These are phyloP conservation scores for Rhagoletis pomonella DNA, from an alignment of 1,140 invertebrate species.

Conservation along the genomic window DNA sequence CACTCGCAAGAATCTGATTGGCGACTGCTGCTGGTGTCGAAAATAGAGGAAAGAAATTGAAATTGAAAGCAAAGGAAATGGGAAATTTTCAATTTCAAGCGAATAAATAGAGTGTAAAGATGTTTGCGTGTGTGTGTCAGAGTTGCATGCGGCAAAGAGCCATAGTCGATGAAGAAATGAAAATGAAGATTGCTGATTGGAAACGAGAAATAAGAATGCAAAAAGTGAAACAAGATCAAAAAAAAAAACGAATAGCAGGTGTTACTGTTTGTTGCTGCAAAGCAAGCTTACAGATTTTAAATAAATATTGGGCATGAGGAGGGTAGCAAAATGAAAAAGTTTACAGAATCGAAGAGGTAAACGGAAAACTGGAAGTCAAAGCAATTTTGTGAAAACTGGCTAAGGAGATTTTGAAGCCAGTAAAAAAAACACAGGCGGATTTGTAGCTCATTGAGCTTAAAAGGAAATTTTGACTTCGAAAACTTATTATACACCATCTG, in stretches of 20 bases:
- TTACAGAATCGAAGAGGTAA: too few relatives aligned
- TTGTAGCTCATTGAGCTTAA: too few relatives aligned
- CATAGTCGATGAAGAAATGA: conserved; percentile 27
- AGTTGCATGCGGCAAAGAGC: neutral
- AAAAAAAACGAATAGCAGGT: neutral
- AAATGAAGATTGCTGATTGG: conserved; percentile 34
- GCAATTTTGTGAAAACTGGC: too few relatives aligned
- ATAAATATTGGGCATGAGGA: too few relatives aligned
- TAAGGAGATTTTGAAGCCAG: too few relatives aligned
- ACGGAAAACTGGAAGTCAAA: too few relatives aligned
- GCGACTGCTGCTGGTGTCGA: neutral
- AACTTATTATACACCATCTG: too few relatives aligned
- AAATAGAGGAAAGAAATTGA: conserved; percentile 22
- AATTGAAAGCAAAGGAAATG: conserved; percentile 44
- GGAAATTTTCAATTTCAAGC: conserved; percentile 37
- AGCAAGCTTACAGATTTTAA: neutral
- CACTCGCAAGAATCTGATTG: neutral
- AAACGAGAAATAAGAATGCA: neutral
- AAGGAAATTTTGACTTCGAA: too few relatives aligned
- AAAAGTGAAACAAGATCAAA: too few relatives aligned
- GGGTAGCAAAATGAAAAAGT: too few relatives aligned
- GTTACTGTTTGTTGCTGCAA: neutral
- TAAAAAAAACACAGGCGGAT: too few relatives aligned
- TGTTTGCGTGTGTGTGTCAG: neutral
- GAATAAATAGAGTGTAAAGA: neutral